A percentile compares a stretch with the other conserved stretches of the same genome.
Evolutionary conservation across 2,888 invertebrate genomes (phyloP).

Genomic region (Ophioninae sp.): DNA sequence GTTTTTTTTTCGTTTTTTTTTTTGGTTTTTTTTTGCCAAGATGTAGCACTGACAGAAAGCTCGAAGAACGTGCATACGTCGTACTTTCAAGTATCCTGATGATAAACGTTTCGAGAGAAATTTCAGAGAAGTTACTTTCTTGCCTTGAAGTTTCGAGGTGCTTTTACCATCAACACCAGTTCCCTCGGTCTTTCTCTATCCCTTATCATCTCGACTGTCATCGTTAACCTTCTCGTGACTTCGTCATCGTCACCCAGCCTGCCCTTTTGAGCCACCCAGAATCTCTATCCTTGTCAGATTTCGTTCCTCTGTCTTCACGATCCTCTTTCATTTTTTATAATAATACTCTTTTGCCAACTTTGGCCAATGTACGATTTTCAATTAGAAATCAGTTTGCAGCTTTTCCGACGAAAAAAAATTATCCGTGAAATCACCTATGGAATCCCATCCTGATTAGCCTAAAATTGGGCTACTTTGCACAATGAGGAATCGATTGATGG

Average conservation of each 20-base stretch:
- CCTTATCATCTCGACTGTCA: conserved; percentile 53
- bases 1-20: too few relatives aligned
- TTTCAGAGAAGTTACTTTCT: conserved; percentile 46
- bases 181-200: background rate
- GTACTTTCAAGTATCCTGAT: conserved; percentile 21
- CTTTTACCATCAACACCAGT: conserved; percentile 15
- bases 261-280: conserved; percentile 21
- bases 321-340: background rate
- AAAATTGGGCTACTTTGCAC: too few relatives aligned
- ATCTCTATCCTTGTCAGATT: conserved; percentile 3
- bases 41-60: conserved; percentile 42
- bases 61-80: conserved; percentile 34
- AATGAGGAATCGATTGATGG: too few relatives aligned
- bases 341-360: background rate
- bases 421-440: too few relatives aligned
- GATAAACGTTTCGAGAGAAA: conserved; percentile 43
- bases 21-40: too few relatives aligned
- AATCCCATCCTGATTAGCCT: too few relatives aligned
- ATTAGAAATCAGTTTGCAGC: too few relatives aligned
- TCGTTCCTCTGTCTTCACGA: background rate
- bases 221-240: conserved; percentile 28
- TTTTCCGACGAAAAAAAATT: too few relatives aligned
- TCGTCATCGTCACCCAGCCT: background rate
- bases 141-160: conserved; percentile 46
- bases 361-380: too few relatives aligned